Base-by-base conservation (phyloP, 2,888 invertebrate species). In the Clitarchus hookeri region DNA sequence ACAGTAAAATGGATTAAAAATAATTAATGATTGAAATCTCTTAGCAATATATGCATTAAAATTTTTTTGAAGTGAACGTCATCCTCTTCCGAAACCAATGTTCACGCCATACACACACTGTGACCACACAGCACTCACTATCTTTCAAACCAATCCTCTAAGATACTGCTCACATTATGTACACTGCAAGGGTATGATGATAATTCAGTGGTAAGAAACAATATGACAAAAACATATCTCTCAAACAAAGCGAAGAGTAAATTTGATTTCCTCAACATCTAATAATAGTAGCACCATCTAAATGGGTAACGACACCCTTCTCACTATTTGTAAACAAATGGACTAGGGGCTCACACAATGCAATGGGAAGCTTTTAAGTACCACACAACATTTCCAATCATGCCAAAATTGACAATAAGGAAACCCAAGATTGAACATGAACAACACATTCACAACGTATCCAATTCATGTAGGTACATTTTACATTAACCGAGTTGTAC, bases 311-410 rank as follows among this genome's bases (percentile, higher is more conserved):
- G 6, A 65, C 65, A 65, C 65, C 65, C 65, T 65, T 65, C n/a
- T 65, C 65, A 65, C n/a, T 65, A 65, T 65, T n/a, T 65, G n/a
- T 48, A 65, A 65, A 65, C 19, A 65, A 65, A 65, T 65, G 65
- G 65, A 65, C 65, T 65, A 65, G 65, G 19, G 65, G 0, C 48
- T 48, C 48, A 48, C 16, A 48, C 48, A 11, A 48, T 48, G 48
- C 1, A 48, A 11, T 48, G 48, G 48, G 16, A 48, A 13, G 48
- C 16, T 48, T 65, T 65, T 65, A 65, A 65, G 65, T 65, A 65
- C 65, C 11, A 65, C 23, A 65, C 16, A 65, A 65, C 11, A 23
- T 9, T 65, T n/a, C 11, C 65, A 65, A 36, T 8, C 16, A 65
- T 65, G 65, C n/a, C n/a, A 65, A 16, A 65, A 65, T 65, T 8